phyloP scores from a whole-genome alignment of 2,113 vertebrate genomes.

The Arvicanthis niloticus region DNA sequence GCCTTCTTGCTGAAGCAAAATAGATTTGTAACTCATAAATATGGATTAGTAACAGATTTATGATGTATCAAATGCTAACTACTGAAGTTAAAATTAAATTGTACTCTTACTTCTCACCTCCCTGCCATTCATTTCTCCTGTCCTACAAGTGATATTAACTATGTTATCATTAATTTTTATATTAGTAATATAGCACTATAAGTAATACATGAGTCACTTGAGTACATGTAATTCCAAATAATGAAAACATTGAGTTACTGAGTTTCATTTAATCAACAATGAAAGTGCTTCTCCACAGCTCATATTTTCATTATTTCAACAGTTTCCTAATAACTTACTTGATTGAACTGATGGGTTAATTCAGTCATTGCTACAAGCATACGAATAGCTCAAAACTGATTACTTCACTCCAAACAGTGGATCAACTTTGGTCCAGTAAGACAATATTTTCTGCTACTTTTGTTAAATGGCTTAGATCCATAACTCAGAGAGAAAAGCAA shows the following conservation, averaged over 20 bases:
- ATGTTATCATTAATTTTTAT: not conserved
- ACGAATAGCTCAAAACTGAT: not conserved
- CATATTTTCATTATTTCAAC: not conserved
- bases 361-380: not conserved
- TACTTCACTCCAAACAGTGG: not conserved
- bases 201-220: not conserved
- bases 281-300: not conserved
- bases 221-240: not conserved
- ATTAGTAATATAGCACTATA: not conserved
- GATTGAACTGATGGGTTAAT: not conserved
- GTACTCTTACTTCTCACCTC: not conserved
- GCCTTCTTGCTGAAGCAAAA: conserved; percentile 55
- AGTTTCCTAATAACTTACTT: conserved; percentile 21
- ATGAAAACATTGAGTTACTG: conserved; percentile 11
- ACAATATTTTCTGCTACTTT: not conserved
- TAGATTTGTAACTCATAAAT: conserved; percentile 58
- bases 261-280: not conserved
- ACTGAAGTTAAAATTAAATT: conserved; percentile 43
- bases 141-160: not conserved
- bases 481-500: not conserved
- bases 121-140: not conserved
- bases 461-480: no score
- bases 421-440: not conserved
- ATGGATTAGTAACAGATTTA: conserved; percentile 61
- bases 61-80: conserved; percentile 33